phyloP scores from a whole-genome alignment of 2,113 vertebrate genomes.

The Nettapus auritus region DNA sequence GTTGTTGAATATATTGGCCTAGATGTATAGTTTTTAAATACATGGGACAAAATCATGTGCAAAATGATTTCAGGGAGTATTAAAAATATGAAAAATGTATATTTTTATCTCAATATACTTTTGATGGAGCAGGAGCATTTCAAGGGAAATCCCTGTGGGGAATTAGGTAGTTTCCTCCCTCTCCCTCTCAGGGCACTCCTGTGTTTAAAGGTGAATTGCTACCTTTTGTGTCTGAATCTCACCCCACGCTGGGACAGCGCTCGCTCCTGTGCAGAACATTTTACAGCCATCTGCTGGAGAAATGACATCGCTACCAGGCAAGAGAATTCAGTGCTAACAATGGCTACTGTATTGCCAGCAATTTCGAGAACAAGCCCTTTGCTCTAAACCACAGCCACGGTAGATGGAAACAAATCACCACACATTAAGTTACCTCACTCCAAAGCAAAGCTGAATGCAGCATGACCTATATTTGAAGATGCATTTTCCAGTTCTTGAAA shows the following conservation, averaged over 20 bases:
- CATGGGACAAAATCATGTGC: too few species aligned
- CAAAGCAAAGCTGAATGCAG: neutral
- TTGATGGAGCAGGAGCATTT: neutral
- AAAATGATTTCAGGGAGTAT: constrained; percentile 21
- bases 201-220: neutral
- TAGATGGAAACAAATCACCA: neutral
- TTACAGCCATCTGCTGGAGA: constrained; percentile 74
- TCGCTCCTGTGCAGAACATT: neutral
- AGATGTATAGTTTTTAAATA: constrained; percentile 55
- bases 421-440: neutral
- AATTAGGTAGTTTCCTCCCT: neutral
- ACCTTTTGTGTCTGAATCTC: neutral
- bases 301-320: neutral
- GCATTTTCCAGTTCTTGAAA: neutral
- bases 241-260: fast-evolving
- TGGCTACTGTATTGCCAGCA: neutral
- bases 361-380: neutral
- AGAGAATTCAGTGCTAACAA: neutral
- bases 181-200: neutral
- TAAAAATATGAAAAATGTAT: neutral
- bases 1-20: neutral
- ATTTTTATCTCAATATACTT: neutral
- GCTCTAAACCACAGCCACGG: neutral
- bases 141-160: neutral
- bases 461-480: neutral